These are phyloP conservation scores for Wiebesia pumilae DNA, from an alignment of 1,140 invertebrate genomes.

Conservation along the genomic window DNA sequence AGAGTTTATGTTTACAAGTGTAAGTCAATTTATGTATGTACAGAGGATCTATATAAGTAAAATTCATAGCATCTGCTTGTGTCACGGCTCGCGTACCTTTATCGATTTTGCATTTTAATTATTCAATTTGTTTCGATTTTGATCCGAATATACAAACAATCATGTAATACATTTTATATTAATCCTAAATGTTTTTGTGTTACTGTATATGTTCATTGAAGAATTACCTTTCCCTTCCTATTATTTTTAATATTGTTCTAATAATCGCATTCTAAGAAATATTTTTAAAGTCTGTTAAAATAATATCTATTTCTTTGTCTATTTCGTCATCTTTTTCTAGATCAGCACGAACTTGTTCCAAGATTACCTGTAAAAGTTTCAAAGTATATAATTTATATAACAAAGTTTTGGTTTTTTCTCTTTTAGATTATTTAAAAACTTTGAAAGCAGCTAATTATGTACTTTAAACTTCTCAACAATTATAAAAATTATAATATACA, in stretches of 20 bases:
- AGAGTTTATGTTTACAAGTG: conserved; percentile 51
- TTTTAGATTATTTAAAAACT: no score
- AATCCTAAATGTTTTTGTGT: conserved; percentile 64
- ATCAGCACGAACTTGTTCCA: conserved; percentile 31
- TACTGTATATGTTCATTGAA: conserved; percentile 56
- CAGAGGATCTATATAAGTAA: conserved; percentile 63
- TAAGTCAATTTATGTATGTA: conserved; percentile 61
- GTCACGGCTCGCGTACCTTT: conserved; percentile 64
- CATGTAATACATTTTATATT: conserved; percentile 75
- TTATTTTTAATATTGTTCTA: conserved; percentile 9
- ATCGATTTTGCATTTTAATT: conserved; percentile 62
- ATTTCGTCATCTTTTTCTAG: conserved; percentile 25
- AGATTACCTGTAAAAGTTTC: conserved; percentile 13
- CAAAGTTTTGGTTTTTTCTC: neutral
- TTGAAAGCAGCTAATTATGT: no score
- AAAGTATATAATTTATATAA: neutral
- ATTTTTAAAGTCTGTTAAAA: conserved; percentile 35
- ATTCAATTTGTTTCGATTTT: conserved; percentile 61
- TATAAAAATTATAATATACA: no score
- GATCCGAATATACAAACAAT: conserved; percentile 60
- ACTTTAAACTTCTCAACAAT: no score
- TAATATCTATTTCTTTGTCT: conserved; percentile 40
- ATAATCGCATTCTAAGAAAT: neutral
- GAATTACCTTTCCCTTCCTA: conserved; percentile 40
- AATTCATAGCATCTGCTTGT: conserved; percentile 66